Percentiles rank a stretch among this genome's conserved stretches.
phyloP scores from a whole-genome alignment of 2,888 invertebrate genomes.

The Anaspis maculata region DNA sequence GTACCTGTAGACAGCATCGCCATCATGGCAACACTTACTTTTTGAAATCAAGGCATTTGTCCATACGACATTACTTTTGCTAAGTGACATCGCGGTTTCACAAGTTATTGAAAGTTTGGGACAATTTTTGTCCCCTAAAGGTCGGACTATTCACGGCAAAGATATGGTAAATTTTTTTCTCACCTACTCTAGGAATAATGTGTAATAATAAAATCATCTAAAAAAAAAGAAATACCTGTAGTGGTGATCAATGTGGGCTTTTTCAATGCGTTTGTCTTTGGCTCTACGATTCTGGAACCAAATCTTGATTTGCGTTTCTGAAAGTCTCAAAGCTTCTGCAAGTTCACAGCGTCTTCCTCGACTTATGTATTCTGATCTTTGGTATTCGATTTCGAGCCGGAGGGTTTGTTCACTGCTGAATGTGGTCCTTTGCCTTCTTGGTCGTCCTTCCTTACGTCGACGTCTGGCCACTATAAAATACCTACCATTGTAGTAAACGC shows the following conservation, averaged over 20 bases:
- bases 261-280: slow-evolving; percentile 93
- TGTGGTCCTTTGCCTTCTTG: slow-evolving; percentile 85
- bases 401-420: slow-evolving; percentile 92
- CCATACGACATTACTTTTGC: too few relatives aligned
- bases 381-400: slow-evolving; percentile 83
- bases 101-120: too few relatives aligned
- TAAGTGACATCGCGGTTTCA: too few relatives aligned
- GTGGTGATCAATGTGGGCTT: slow-evolving; percentile 90
- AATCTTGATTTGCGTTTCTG: slow-evolving; percentile 80
- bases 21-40: too few relatives aligned
- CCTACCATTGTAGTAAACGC: too few relatives aligned
- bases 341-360: slow-evolving; percentile 73
- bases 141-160: too few relatives aligned
- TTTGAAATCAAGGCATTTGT: too few relatives aligned
- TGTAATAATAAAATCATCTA: background rate
- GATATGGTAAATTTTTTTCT: too few relatives aligned
- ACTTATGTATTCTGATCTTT: slow-evolving; percentile 86
- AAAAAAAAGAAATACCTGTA: slow-evolving; percentile 64
- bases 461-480: slow-evolving; percentile 65
- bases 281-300: slow-evolving; percentile 95
- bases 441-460: slow-evolving; percentile 77
- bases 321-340: slow-evolving; percentile 58
- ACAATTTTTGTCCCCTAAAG: too few relatives aligned
- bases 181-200: too few relatives aligned
- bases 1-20: too few relatives aligned